A percentile compares a stretch with the other conserved stretches of the same genome.
These are phyloP conservation scores for Planococcus citri DNA, from an alignment of 1,140 invertebrate genomes.

Conservation along the genomic window DNA sequence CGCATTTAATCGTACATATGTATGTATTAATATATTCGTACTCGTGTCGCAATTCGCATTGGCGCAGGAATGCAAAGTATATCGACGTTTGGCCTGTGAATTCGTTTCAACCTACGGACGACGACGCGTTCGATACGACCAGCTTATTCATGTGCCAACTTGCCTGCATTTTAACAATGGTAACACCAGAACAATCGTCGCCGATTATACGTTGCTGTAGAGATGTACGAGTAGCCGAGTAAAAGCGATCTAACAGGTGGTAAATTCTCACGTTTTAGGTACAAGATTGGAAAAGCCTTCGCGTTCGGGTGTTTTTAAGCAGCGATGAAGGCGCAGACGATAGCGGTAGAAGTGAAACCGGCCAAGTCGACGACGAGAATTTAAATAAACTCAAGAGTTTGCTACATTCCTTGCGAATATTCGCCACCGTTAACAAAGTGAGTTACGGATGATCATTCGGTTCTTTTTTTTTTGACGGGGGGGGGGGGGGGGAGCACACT, in stretches of 20 bases:
- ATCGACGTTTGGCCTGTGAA: constrained; percentile 98
- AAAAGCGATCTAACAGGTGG: too few relatives aligned
- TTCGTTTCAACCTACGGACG: constrained; percentile 59
- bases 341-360: background rate
- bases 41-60: too few relatives aligned
- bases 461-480: background rate
- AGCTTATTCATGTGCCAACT: constrained; percentile 93
- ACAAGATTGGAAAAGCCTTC: constrained; percentile 63
- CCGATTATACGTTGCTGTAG: too few relatives aligned
- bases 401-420: constrained; percentile 48
- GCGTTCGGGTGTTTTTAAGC: constrained; percentile 73
- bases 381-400: constrained; percentile 28
- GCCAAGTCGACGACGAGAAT: constrained; percentile 28
- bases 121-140: constrained; percentile 69
- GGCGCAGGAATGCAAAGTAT: constrained; percentile 45
- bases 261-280: constrained; percentile 27
- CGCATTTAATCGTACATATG: background rate
- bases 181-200: constrained; percentile 31
- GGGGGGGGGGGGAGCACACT: too few relatives aligned
- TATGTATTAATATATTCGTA: background rate
- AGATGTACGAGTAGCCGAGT: too few relatives aligned
- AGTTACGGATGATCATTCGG: background rate
- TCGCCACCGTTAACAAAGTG: constrained; percentile 46
- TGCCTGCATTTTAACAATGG: constrained; percentile 93
- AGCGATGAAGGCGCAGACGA: constrained; percentile 32